Percentiles rank a stretch among this genome's conserved stretches.
Conservation (phyloP, 2,797 vertebrate genomes). For the Myiothlypis chrysogaster region DNA sequence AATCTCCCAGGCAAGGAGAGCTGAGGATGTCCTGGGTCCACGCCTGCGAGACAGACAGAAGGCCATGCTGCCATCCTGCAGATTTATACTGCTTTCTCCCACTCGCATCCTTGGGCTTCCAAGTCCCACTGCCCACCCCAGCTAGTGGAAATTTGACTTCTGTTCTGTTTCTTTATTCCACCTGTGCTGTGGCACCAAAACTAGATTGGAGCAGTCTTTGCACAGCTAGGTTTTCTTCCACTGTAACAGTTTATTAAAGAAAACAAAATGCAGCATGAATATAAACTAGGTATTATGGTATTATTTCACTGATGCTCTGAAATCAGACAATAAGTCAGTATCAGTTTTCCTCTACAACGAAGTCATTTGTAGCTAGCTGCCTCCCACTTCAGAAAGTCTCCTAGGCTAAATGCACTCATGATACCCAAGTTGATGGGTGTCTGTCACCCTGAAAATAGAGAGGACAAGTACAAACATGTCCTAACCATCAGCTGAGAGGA, state of each 20-base stretch:
- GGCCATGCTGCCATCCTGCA: neutral
- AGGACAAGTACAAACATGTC: neutral
- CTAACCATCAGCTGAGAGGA: neutral
- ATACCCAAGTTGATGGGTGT: rapidly evolving
- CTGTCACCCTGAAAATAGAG: neutral
- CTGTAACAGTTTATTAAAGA: neutral
- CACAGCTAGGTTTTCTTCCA: neutral
- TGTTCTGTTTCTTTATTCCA: neutral
- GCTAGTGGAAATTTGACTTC: neutral
- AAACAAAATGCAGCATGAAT: neutral
- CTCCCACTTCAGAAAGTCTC: neutral
- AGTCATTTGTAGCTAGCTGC: neutral
- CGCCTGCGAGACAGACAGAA: neutral
- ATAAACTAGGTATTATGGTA: neutral
- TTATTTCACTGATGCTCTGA: neutral
- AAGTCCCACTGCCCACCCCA: neutral
- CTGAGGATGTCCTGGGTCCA: neutral
- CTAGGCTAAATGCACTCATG: neutral
- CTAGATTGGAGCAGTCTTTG: neutral
- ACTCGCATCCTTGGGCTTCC: neutral
- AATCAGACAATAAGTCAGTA: neutral
- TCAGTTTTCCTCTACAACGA: neutral
- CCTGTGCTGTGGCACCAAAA: neutral
- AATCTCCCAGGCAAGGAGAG: rapidly evolving
- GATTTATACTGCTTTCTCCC: neutral